Evolutionary conservation across 2,888 invertebrate species (phyloP).

Genomic region (Dicyrtomina minuta): DNA sequence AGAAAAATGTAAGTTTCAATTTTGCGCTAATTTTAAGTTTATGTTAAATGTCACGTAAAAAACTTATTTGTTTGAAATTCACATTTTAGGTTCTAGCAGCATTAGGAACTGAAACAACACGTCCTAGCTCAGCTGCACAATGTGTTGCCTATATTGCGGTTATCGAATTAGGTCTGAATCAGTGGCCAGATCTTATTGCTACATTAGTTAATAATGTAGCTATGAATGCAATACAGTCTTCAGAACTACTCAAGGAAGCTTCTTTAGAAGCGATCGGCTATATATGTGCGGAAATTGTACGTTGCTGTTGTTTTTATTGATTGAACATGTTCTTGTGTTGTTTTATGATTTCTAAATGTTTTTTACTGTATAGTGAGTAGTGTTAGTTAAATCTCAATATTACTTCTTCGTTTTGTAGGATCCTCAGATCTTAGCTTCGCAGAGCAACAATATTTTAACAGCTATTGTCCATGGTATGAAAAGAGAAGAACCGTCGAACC

Average conservation of each 20-base stretch:
- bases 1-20: conserved; percentile 92
- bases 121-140: conserved; percentile 97
- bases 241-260: conserved; percentile 93
- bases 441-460: conserved; percentile 94
- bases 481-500: conserved; percentile 85
- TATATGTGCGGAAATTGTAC: conserved; percentile 92
- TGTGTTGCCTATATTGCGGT: conserved; percentile 99
- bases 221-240: conserved; percentile 66
- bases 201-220: conserved; percentile 89
- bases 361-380: no score
- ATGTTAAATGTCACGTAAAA: background rate
- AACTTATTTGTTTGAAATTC: background rate
- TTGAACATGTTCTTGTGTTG: background rate
- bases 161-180: conserved; percentile 85
- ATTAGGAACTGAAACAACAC: conserved; percentile 90
- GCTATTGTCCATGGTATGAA: conserved; percentile 99
- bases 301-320: conserved; percentile 43
- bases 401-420: conserved; percentile 59
- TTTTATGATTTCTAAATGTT: no score
- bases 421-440: conserved; percentile 84
- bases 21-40: conserved; percentile 11
- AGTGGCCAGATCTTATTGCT: conserved; percentile 88
- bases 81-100: conserved; percentile 77
- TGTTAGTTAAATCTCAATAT: no score
- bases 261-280: conserved; percentile 98